phyloP scores from a whole-genome alignment of 2,113 vertebrate species.

The Alethe castanea region DNA sequence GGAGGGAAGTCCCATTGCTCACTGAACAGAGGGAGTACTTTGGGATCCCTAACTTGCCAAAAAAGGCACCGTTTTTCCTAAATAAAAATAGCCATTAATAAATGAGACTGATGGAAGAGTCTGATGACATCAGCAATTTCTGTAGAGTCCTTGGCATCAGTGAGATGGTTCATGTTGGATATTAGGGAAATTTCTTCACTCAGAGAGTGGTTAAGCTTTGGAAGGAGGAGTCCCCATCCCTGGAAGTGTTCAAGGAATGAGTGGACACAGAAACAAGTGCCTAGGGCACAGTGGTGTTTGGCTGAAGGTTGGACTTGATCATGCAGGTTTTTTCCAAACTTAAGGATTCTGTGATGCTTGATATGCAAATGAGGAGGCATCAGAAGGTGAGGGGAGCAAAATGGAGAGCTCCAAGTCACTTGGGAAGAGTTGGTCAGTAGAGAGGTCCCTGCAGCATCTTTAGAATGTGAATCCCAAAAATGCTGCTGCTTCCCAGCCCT shows the following conservation, averaged over 20 bases:
- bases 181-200: not conserved
- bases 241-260: not conserved
- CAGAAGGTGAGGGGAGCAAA: not conserved
- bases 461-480: not conserved
- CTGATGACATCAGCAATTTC: not conserved
- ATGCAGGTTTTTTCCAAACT: not conserved
- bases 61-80: fast-evolving
- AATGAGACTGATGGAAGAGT: not conserved
- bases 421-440: fast-evolving
- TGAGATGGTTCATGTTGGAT: not conserved
- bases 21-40: fast-evolving
- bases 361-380: not conserved
- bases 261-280: not conserved
- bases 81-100: not conserved
- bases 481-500: not conserved
- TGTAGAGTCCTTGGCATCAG: not conserved
- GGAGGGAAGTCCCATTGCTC: not conserved
- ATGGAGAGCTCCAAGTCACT: not conserved
- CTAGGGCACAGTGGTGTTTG: not conserved
- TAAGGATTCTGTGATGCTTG: not conserved
- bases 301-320: not conserved
- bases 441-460: not conserved
- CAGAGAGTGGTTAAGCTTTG: not conserved
- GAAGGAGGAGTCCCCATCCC: not conserved
- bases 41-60: not conserved